Evolutionary conservation across 2,888 invertebrate genomes (phyloP).

Genomic region (Apoda limacodes): DNA sequence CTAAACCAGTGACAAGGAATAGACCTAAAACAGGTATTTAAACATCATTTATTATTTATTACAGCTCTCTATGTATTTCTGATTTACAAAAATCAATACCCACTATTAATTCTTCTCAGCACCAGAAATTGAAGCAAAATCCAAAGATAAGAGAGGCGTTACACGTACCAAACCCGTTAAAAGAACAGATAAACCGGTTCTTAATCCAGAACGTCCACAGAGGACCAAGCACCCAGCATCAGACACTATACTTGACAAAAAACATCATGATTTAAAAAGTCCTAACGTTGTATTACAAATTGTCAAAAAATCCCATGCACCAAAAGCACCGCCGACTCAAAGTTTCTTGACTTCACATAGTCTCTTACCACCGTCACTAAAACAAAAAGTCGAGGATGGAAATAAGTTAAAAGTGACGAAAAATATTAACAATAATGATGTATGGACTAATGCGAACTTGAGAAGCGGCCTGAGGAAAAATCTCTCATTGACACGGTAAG

Average conservation of each 20-base stretch:
- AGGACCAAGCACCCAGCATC: slow-evolving; percentile 35
- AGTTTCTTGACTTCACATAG: no score
- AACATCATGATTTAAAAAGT: slow-evolving; percentile 31
- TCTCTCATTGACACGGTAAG: slow-evolving; percentile 40
- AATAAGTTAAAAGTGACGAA: slow-evolving; percentile 41
- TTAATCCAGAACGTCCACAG: slow-evolving; percentile 38
- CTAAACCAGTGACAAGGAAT: slow-evolving; percentile 60
- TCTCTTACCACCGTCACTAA: slow-evolving; percentile 46
- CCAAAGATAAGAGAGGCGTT: slow-evolving; percentile 30
- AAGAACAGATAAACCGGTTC: slow-evolving; percentile 29
- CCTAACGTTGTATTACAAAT: slow-evolving; percentile 50
- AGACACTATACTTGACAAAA: slow-evolving; percentile 34
- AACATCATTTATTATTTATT: slow-evolving; percentile 8
- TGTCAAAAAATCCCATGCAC: slow-evolving; percentile 44
- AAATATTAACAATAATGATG: slow-evolving; percentile 58
- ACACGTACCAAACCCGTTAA: slow-evolving; percentile 35
- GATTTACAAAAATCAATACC: no score
- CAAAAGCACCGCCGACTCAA: slow-evolving; percentile 25
- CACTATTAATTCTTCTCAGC: slow-evolving; percentile 15
- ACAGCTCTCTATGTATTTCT: slow-evolving; percentile 3
- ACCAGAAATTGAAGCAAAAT: slow-evolving; percentile 22
- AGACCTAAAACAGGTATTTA: slow-evolving; percentile 55
- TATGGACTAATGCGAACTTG: slow-evolving; percentile 49
- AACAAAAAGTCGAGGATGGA: slow-evolving; percentile 36
- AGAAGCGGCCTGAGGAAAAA: slow-evolving; percentile 32